Base-by-base conservation (phyloP, 2,113 vertebrate genomes). In the Dryoscopus gambensis region DNA sequence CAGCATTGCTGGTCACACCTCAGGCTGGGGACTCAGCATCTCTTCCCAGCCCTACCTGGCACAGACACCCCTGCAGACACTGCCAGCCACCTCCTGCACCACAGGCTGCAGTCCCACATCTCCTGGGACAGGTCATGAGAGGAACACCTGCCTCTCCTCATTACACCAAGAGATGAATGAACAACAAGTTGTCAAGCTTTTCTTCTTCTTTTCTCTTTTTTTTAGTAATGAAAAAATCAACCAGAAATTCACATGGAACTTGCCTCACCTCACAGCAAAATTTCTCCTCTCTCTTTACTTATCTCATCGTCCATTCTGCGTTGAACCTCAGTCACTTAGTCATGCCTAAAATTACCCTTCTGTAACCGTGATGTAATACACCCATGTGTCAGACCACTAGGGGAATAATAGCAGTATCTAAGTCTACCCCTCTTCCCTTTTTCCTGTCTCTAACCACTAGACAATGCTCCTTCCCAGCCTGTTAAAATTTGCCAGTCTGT, bases 241-340 rank as follows among this genome's bases (percentile, higher is more conserved):
- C 20, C 25, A 79, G 37, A 76, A 69, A 59, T 80, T 77, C 42
- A 13, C 46, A 69, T 20, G 33, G 17, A 83, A 17, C n/a, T 77
- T 92, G 20, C 27, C n/a, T 93, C 75, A 67, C 28, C 46, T 77
- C 18, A 11, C 77, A 83, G n/a, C 40, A 56, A 11, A 86, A 50
- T 30, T 37, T 9, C 13, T 90, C 15, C n/a, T 87, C 50, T 64
- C 35, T 56, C 84, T 74, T 80, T 84, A 42, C 56, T 89, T 74
- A 88, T 46, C 50, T 86, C 59, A 71, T 56, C 55, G 42, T 84
- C 24, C 57, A 21, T 30, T 74, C 65, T 49, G 27, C 0, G 0
- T 62, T 62, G 90, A 92, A 94, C 90, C 88, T 95, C 94, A 89
- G 46, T 14, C 95, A 89, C 93, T 91, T 94, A 96, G 70, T 95